Base-by-base conservation (phyloP, 2,888 invertebrate genomes). In the Macropis europaea region DNA sequence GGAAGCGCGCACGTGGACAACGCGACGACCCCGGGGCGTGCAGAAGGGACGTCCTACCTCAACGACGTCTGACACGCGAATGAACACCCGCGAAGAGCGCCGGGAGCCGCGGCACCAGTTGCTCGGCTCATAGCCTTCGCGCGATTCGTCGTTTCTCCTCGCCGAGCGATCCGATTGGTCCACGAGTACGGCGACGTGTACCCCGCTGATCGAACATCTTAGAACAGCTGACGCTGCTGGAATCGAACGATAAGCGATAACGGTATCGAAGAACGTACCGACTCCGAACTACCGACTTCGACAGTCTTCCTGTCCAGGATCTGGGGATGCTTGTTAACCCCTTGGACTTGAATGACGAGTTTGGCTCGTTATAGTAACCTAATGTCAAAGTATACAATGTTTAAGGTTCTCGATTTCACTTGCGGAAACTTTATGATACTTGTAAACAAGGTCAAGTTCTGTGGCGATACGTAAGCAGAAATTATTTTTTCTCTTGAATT, bases 41-140 rank as follows among this genome's bases (percentile, higher is more conserved):
- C 60, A n/a, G n/a, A n/a, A n/a, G n/a, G n/a, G n/a, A 40, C 69
- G 66, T 74, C 81, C 79, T 81, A 64, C 69, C 74, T 64, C 67
- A 67, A 77, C 59, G 64, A 72, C 70, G 81, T 64, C 61, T 56
- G 70, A 73, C 64, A 59, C 77, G 60, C 73, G 77, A 79, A 68
- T 79, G 79, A 62, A 70, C 66, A 61, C 43, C 53, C 45, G 63
- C 30, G 80, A 68, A 59, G 57, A 57, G 64, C 61, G 45, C 42
- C 40, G 54, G 54, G 45, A 60, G 80, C 36, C 38, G 48, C 30
- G 42, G 30, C 52, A 15, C 40, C 38, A 48, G 15, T 34, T 26
- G 30, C 36, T 15, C 45, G n/a, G 42, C 42, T 43, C 4, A 40
- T 50, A 50, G 30, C 5, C 24, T 3, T n/a, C 2, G 34, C 19